Percentiles rank a stretch among this genome's conserved stretches.
These are phyloP conservation scores for Halichoeres trimaculatus DNA, from an alignment of 2,113 vertebrate genomes.

Conservation along the genomic window DNA sequence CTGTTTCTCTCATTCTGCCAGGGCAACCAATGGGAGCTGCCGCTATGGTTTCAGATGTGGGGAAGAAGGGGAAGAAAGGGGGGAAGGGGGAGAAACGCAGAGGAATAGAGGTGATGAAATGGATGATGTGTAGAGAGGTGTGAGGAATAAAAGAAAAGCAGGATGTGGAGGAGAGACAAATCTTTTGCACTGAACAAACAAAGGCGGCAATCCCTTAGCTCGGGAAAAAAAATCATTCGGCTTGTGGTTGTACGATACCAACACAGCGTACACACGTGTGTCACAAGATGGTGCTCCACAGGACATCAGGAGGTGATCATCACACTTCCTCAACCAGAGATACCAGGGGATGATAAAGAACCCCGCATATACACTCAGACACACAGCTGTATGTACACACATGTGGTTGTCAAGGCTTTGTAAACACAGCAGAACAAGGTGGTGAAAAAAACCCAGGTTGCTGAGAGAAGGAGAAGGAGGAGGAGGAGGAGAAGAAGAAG, in stretches of 20 bases:
- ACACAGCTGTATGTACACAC: conserved; percentile 11
- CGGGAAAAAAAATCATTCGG: conserved; percentile 61
- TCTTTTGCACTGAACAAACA: conserved; percentile 64
- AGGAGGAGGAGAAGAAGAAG: conserved; percentile 10
- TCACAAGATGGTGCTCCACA: conserved; percentile 41
- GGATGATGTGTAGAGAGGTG: conserved; percentile 29
- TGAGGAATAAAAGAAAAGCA: conserved; percentile 51
- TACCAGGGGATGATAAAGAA: conserved; percentile 44
- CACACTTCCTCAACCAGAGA: conserved; percentile 49
- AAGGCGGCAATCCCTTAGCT: conserved; percentile 60
- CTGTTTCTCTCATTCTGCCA: conserved; percentile 43
- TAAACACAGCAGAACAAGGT: conserved; percentile 52
- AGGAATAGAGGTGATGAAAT: conserved; percentile 57
- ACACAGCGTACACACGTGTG: conserved; percentile 11
- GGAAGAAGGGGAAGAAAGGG: conserved; percentile 54
- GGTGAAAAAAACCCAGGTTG: conserved; percentile 38
- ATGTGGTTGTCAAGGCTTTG: conserved; percentile 52
- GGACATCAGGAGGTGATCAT: conserved; percentile 51
- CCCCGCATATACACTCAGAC: neutral
- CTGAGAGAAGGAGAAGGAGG: conserved; percentile 28
- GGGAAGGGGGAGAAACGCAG: conserved; percentile 15
- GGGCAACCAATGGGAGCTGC: conserved; percentile 64
- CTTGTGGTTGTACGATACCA: conserved; percentile 54
- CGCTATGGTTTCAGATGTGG: conserved; percentile 59
- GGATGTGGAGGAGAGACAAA: conserved; percentile 44